Conservation (phyloP, 1,140 invertebrate genomes). For the Apis laboriosa region DNA sequence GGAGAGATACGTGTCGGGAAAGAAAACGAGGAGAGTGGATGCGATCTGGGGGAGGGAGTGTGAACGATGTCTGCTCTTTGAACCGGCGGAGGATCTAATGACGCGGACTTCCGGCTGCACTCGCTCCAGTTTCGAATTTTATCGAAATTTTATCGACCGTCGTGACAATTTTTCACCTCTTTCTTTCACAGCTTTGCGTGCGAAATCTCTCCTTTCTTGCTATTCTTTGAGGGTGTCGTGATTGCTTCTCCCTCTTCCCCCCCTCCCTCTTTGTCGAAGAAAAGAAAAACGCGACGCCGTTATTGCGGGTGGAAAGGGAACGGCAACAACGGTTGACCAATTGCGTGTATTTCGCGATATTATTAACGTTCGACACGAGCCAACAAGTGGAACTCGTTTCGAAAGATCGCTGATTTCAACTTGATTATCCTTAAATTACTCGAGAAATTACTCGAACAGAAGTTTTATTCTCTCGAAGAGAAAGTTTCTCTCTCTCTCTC, state of each 20-base stretch:
- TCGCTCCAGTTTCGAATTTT: conserved; percentile 25
- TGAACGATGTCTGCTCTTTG: conserved; percentile 61
- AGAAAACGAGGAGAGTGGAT: conserved; percentile 39
- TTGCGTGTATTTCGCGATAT: not conserved
- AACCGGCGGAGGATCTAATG: conserved; percentile 73
- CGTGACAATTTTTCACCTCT: conserved; percentile 64
- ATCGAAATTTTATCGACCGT: conserved; percentile 72
- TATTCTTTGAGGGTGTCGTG: not conserved
- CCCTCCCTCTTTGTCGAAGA: not conserved
- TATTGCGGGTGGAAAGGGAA: not conserved
- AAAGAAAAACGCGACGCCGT: not conserved
- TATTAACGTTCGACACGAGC: not conserved
- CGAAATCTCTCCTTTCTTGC: conserved; percentile 21
- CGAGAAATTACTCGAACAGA: too few relatives aligned
- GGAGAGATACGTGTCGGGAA: conserved; percentile 33
- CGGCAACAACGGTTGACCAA: not conserved
- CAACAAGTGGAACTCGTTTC: not conserved
- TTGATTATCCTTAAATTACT: too few relatives aligned
- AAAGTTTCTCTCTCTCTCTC: too few relatives aligned
- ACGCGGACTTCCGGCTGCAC: conserved; percentile 70
- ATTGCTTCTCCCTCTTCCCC: not conserved
- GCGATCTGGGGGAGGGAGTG: not conserved
- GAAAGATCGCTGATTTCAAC: too few relatives aligned
- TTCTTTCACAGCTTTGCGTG: conserved; percentile 38
- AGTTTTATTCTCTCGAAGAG: too few relatives aligned